A percentile compares a stretch with the other conserved stretches of the same genome.
phyloP scores from a whole-genome alignment of 2,797 vertebrate species.

The Malacoctenus gilli region DNA sequence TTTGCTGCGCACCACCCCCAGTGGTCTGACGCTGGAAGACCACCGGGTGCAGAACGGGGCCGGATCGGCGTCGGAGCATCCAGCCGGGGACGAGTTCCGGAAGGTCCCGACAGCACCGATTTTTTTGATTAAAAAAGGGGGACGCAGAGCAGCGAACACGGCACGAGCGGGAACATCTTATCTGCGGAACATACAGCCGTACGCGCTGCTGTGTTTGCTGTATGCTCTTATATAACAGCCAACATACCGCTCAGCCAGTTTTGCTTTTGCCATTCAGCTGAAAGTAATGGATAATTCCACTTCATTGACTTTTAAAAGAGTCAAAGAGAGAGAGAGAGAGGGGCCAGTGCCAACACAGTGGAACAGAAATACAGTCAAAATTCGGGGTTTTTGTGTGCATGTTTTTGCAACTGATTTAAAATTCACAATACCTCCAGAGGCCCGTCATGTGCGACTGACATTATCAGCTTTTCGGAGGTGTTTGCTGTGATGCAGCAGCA shows the following conservation, averaged over 20 bases:
- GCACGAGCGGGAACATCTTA: constrained; percentile 14
- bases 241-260: constrained; percentile 55
- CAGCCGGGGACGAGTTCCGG: constrained; percentile 23
- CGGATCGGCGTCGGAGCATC: constrained; percentile 53
- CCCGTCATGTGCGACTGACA: not conserved
- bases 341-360: constrained; percentile 5
- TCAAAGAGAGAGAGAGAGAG: not conserved
- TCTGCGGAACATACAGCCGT: constrained; percentile 20
- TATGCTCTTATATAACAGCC: constrained; percentile 55
- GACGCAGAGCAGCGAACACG: constrained; percentile 4
- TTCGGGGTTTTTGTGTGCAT: too few species aligned
- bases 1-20: constrained; percentile 27
- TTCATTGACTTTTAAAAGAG: constrained; percentile 39
- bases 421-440: not conserved
- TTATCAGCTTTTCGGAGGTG: not conserved
- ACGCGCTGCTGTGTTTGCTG: constrained; percentile 39
- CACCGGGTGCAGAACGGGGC: too few species aligned
- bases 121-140: too few species aligned
- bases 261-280: constrained; percentile 52
- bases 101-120: constrained; percentile 39
- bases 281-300: constrained; percentile 61
- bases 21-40: constrained; percentile 48
- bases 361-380: constrained; percentile 1
- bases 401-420: not conserved
- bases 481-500: not conserved